Evolutionary conservation across 2,888 invertebrate genomes (phyloP).

Genomic region (Laothoe populi): DNA sequence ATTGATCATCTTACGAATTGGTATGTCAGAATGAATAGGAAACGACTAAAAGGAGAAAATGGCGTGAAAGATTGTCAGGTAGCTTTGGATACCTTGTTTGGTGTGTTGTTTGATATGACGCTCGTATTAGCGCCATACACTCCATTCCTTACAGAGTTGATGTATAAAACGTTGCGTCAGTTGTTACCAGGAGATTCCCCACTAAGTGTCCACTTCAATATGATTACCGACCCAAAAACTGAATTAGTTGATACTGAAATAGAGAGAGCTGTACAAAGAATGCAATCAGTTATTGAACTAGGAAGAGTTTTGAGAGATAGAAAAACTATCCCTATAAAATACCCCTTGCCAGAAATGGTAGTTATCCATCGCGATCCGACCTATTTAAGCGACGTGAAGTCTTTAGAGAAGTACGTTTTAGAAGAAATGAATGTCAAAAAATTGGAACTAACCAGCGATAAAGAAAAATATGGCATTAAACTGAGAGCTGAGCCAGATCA

Average conservation of each 20-base stretch:
- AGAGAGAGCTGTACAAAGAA: conserved; percentile 94
- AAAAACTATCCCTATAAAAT: conserved; percentile 97
- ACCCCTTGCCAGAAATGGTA: conserved; percentile 98
- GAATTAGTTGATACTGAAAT: conserved; percentile 92
- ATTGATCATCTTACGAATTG: conserved; percentile 99
- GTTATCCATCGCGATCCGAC: conserved; percentile 94
- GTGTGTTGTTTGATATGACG: conserved; percentile 94
- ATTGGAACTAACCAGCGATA: conserved; percentile 94
- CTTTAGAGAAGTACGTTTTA: conserved; percentile 93
- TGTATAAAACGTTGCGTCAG: conserved; percentile 94
- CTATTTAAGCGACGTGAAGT: conserved; percentile 91
- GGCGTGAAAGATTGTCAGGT: conserved; percentile 92
- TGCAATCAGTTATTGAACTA: conserved; percentile 98
- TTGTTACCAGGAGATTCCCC: conserved; percentile 83
- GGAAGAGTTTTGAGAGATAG: conserved; percentile 97
- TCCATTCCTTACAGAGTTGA: conserved; percentile 97
- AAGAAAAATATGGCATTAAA: conserved; percentile 95
- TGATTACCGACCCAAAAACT: conserved; percentile 91
- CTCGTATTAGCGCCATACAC: conserved; percentile 99
- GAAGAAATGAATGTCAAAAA: conserved; percentile 97
- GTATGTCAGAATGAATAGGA: conserved; percentile 99
- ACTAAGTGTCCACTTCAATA: conserved; percentile 96
- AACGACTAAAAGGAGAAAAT: conserved; percentile 96
- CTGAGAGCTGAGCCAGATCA: conserved; percentile 98
- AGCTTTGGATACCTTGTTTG: conserved; percentile 94